Percentiles rank a stretch among this genome's conserved stretches.
Evolutionary conservation across 2,113 vertebrate species (phyloP).

Genomic region (Rhinogobius similis): DNA sequence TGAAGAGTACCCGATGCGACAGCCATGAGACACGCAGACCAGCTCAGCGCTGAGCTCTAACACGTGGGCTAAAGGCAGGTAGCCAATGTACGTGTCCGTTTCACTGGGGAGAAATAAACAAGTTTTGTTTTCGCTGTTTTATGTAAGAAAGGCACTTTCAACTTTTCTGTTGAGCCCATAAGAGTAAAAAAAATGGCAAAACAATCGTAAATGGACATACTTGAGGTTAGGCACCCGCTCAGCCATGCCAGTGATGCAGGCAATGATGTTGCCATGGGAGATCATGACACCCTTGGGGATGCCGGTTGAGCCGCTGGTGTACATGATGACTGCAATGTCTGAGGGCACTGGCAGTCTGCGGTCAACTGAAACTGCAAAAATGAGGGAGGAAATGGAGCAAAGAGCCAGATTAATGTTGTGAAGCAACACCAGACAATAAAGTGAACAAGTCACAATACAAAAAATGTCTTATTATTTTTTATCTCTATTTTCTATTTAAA

Average conservation of each 20-base stretch:
- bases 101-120: slow-evolving; percentile 76
- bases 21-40: slow-evolving; percentile 91
- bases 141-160: not conserved
- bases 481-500: no score
- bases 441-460: not conserved
- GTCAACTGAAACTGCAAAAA: slow-evolving; percentile 71
- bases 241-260: slow-evolving; percentile 95
- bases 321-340: slow-evolving; percentile 96
- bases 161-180: no score
- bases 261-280: slow-evolving; percentile 94
- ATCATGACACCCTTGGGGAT: slow-evolving; percentile 98
- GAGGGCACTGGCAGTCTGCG: slow-evolving; percentile 79
- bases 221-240: slow-evolving; percentile 90
- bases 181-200: slow-evolving; percentile 1
- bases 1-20: slow-evolving; percentile 94
- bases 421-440: not conserved
- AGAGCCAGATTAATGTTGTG: not conserved
- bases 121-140: slow-evolving; percentile 7
- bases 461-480: no score
- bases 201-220: slow-evolving; percentile 68
- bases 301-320: slow-evolving; percentile 97
- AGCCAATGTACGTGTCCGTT: slow-evolving; percentile 92
- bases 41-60: slow-evolving; percentile 96
- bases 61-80: slow-evolving; percentile 94
- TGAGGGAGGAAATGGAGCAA: slow-evolving; percentile 13